Base-by-base conservation (phyloP, 2,888 invertebrate species). In the Rhagonycha fulva region DNA sequence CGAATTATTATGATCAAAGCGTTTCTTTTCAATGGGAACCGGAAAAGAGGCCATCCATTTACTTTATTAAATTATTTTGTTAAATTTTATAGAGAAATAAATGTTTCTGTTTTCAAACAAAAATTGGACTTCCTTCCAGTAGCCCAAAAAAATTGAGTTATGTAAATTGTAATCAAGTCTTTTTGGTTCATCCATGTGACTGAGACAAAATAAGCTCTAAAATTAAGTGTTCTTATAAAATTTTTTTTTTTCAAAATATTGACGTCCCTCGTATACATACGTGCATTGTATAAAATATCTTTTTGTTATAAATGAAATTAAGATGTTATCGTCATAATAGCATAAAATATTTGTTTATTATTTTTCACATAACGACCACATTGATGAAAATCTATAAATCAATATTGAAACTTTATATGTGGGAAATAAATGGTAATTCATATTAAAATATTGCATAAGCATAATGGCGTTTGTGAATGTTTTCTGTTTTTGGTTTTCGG, bases 401-500 rank as follows among this genome's bases (percentile, higher is more conserved):
- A 66, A 66, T 66, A 66, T 9, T 24, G 9, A 47, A 47, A 47
- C 4, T n/a, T 47, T 47, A n/a, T 66, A 66, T 24, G 24, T 66
- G 24, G 24, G 11, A 62, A 62, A 7, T 62, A 62, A 66, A 24
- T 66, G 62, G n/a, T 24, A 24, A 66, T 23, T 24, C 63, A 2
- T n/a, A 7, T n/a, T 47, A 47, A 47, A 47, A 47, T 47, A 47
- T n/a, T 47, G n/a, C 47, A n/a, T 1, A n/a, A 47, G 63, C 62
- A 32, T 14, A 11, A 75, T 75, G 75, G 75, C 67, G 14, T 23
- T 71, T 3, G 68, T 77, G 1, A 67, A 72, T 14, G 67, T 75
- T 4, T 77, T 77, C 23, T 77, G 77, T 67, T 77, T 77, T 70
- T 77, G 77, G 77, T 77, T 77, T 72, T 77, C 77, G 1, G 77